Base-by-base conservation (phyloP, 2,888 invertebrate species). In the Drosophila mercatorum region DNA sequence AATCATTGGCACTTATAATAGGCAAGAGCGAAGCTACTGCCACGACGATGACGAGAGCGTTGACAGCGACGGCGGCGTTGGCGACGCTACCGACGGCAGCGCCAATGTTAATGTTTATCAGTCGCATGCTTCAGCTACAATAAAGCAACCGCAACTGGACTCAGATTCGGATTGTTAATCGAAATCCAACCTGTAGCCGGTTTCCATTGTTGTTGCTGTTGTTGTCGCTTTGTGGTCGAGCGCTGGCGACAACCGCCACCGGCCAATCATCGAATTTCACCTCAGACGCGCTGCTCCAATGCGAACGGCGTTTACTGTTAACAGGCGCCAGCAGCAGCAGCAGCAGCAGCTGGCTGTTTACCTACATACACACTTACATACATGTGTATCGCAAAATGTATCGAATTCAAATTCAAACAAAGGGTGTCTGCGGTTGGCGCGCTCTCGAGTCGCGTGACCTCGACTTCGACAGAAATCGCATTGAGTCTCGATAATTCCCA, bases 1-100 rank as follows among this genome's bases (percentile, higher is more conserved):
- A 36, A 70, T 41, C 62, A 51, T 66, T 62, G 44, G 65, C 82
- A 84, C 76, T 84, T 84, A 80, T 81, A 64, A 55, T 64, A 63
- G 58, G 31, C 66, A 52, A 71, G 46, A 59, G 34, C 57, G 52
- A 22, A 59, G 36, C 61, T 47, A 58, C 49, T n/a, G 22, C 26
- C 49, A 34, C n/a, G n/a, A 36, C 43, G 58, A 22, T 68, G 55
- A 53, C 59, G 40, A 7, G 51, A 36, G 11, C 44, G 46, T 47
- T 63, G 49, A 17, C 72, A 14, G 47, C 57, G 68, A 34, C 59
- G 40, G 40, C 56, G 62, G n/a, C 43, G 14, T 6, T 62, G 17
- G 17, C 17, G 17, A 17, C 17, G 17, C 17, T 17, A 17, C 17
- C 17, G 17, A 17, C 17, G 17, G 17, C 17, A 57, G 46, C 53